Conservation (phyloP, 2,888 invertebrate genomes). For the Tetranychus truncatus region DNA sequence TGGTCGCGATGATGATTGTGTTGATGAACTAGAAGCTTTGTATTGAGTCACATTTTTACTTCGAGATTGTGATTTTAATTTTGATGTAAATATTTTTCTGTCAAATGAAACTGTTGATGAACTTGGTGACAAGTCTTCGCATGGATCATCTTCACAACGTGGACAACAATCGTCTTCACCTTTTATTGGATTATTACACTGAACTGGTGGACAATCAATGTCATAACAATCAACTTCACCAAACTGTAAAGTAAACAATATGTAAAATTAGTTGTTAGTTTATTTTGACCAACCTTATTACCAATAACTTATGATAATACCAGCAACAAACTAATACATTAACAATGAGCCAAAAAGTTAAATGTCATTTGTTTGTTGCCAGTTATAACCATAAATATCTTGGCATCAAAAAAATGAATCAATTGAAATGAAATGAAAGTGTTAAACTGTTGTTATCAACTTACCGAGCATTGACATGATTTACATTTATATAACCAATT, state of each 20-base stretch:
- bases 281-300: too few species aligned
- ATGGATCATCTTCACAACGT: constrained; percentile 47
- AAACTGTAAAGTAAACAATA: constrained; percentile 37
- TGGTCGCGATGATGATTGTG: constrained; percentile 28
- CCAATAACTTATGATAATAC: too few species aligned
- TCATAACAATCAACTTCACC: constrained; percentile 79
- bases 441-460: constrained; percentile 29
- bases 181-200: constrained; percentile 45
- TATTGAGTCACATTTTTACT: too few species aligned
- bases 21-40: too few species aligned
- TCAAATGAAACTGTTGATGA: constrained; percentile 10
- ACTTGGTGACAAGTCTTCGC: constrained; percentile 20
- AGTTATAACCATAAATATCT: too few species aligned
- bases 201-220: constrained; percentile 55
- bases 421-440: constrained; percentile 6
- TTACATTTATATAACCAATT: constrained; percentile 79
- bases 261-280: background rate
- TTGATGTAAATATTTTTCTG: too few species aligned
- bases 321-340: too few species aligned
- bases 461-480: constrained; percentile 71
- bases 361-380: too few species aligned
- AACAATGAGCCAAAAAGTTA: too few species aligned
- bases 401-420: too few species aligned
- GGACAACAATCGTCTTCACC: constrained; percentile 51
- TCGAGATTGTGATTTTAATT: background rate